Base-by-base conservation (phyloP, 2,113 vertebrate genomes). In the Crypturellus undulatus region DNA sequence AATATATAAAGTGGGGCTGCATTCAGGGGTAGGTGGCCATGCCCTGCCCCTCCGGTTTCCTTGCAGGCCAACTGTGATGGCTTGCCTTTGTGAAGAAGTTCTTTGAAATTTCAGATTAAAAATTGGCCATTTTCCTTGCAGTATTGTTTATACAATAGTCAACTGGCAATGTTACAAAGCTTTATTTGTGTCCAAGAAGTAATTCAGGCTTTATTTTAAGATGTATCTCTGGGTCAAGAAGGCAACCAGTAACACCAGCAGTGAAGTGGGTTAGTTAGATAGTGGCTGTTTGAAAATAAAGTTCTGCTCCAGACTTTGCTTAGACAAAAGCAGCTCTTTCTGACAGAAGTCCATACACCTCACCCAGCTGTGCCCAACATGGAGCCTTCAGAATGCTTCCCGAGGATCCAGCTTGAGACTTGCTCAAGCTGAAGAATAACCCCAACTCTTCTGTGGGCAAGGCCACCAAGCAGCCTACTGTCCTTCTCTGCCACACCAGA, bases 61-160 rank as follows among this genome's bases (percentile, higher is more conserved):
- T 96, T 54, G 5, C 71, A 64, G 93, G 96, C 92, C 96, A 93
- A 96, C 62, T 94, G 68, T 36, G 6, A 72, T 79, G 91, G 76
- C 52, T 89, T 9, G 93, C 59, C 80, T 95, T 96, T 97, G 91
- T 93, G 94, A 97, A 98, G 93, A 96, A 47, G 94, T 96, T 97
- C 96, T 97, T 96, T 96, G 97, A 97, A 97, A 97, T 82, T 93
- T 85, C 89, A 82, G 91, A 94, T 90, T 71, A 94, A 95, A 93
- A 94, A 93, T 80, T 81, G 95, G 52, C 60, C 30, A 5, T 87
- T 93, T 97, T 96, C 42, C 72, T 94, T 95, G 90, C 30, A 82
- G 88, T 84, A 70, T 78, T 90, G 52, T 94, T 96, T 70, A 38
- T 47, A 90, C 32, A 88, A 72, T 45, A 40, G 54, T 92, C 91